phyloP scores from a whole-genome alignment of 2,888 invertebrate species.

The Megamerina dolium region DNA sequence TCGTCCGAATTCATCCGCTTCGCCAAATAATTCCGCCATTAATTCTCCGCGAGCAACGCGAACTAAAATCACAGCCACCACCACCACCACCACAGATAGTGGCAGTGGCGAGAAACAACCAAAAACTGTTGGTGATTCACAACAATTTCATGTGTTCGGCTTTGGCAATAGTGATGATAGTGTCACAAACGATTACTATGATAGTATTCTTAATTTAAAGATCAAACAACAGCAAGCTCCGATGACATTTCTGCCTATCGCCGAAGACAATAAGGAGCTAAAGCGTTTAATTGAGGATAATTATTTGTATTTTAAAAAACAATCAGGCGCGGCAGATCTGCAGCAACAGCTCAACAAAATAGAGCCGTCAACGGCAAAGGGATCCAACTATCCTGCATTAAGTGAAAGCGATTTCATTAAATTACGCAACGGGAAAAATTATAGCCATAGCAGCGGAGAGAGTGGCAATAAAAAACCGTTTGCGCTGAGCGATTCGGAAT shows the following conservation, averaged over 20 bases:
- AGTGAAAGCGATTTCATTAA: conserved; percentile 48
- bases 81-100: conserved; percentile 1
- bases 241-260: conserved; percentile 39
- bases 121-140: conserved; percentile 19
- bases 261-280: conserved; percentile 48
- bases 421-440: conserved; percentile 35
- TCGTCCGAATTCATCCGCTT: conserved; percentile 10
- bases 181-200: conserved; percentile 39
- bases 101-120: conserved; percentile 2
- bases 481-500: conserved; percentile 48
- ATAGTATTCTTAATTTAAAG: conserved; percentile 27
- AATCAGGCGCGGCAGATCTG: conserved; percentile 20
- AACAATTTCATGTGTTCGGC: conserved; percentile 25
- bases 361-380: conserved; percentile 2
- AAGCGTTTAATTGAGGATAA: conserved; percentile 49
- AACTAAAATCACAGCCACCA: conserved; percentile 13
- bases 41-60: conserved; percentile 6
- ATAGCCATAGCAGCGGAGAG: conserved; percentile 23
- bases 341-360: not conserved
- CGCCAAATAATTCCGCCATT: conserved; percentile 10
- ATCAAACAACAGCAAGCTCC: conserved; percentile 24
- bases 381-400: conserved; percentile 38
- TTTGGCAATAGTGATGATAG: conserved; percentile 37
- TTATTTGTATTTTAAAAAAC: conserved; percentile 46
- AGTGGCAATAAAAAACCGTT: conserved; percentile 34